Evolutionary conservation across 2,797 vertebrate species (phyloP), one percentile per base, ranked within the genome.

Genomic region (Taeniopygia guttata): DNA sequence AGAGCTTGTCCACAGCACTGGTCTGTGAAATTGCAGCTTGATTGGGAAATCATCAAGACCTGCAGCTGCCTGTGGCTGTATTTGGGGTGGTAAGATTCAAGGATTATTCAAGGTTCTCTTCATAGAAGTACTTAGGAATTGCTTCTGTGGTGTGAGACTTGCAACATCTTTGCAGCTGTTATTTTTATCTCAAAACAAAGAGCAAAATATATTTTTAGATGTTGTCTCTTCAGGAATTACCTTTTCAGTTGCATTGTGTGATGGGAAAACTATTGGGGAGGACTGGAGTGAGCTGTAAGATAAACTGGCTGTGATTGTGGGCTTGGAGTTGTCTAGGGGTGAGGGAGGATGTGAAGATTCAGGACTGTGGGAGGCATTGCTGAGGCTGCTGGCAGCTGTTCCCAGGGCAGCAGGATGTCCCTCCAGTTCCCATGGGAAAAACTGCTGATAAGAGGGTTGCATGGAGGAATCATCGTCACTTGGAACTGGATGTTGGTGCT

Each of bases 391-490:
- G 80, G 38, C 68, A 82, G 78, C 48, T 84, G 38, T 46, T 84
- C 22, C 63, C 66, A 34, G 36, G 70, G 45, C 45, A 75, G n/a
- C 30, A 72, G 64, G 59, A 16, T 26, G 27, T 67, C 27, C 30
- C 52, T 70, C 19, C 36, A 48, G 49, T 42, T 88, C 40, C 48
- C 22, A 16, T 21, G 22, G 30, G 64, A 8, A 62, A 20, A 64
- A 48, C 12, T 59, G 66, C 6, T 40, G 66, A 6, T 54, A 5
- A 4, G 46, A 56, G 51, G 36, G 17, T 27, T 77, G 48, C 27
- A 4, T n/a, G 40, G 60, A 36, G 13, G 46, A 63, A 27, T 63
- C 7, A 1, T 63, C 7, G 1, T 46, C 12, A 1, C 7, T 38
- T 43, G 62, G 49, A 84, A 10, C 40, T 59, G 68, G 38, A 7